Conservation (phyloP, 2,797 vertebrate genomes). For the Onychomys torridus region DNA sequence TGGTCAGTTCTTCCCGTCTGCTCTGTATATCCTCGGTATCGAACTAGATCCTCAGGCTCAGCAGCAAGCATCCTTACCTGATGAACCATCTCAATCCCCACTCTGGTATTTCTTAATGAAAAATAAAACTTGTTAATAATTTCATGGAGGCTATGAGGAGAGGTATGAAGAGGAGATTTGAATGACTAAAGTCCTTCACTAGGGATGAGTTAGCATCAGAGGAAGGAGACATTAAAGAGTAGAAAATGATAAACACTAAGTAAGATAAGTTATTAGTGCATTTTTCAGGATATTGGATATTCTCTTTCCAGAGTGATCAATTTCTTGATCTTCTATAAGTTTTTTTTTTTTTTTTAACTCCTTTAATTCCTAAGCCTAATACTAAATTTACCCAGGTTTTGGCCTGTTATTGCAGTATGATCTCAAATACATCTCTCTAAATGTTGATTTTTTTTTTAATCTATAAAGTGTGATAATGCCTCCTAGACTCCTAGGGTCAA, state of each 20-base stretch:
- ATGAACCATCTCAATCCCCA: not conserved
- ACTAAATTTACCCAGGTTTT: not conserved
- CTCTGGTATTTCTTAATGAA: not conserved
- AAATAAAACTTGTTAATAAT: not conserved
- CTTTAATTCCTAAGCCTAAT: not conserved
- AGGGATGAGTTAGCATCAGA: constrained; percentile 44
- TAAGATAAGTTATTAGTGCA: constrained; percentile 13
- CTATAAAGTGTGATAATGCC: not conserved
- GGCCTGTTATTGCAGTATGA: not conserved
- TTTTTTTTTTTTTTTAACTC: constrained; percentile 11
- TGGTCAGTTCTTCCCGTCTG: not conserved
- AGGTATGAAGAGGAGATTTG: constrained; percentile 24
- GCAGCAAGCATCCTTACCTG: not conserved
- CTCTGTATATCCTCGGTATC: not conserved
- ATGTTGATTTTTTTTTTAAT: not conserved
- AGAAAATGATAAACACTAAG: not conserved
- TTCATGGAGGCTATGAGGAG: not conserved
- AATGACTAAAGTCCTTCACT: constrained; percentile 1
- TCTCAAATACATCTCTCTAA: not conserved
- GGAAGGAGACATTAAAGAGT: constrained; percentile 1
- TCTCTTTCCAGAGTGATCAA: not conserved
- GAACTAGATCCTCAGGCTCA: not conserved
- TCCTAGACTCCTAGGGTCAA: not conserved
- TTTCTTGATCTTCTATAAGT: constrained; percentile 24
- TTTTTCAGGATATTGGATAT: not conserved